Evolutionary conservation across 2,113 vertebrate genomes (phyloP).

Genomic region (Pholis gunnellus): DNA sequence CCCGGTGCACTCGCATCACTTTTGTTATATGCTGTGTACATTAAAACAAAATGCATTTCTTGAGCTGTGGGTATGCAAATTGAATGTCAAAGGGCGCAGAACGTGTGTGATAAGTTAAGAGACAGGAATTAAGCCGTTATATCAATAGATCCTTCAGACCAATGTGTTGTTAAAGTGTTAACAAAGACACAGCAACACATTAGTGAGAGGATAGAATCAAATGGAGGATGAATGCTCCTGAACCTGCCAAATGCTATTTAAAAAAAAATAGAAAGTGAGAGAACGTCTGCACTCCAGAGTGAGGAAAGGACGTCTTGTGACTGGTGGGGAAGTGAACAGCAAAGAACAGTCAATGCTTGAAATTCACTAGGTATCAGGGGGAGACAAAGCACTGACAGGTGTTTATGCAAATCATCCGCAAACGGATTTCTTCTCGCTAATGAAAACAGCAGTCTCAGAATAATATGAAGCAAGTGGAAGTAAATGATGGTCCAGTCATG

Average conservation of each 20-base stretch:
- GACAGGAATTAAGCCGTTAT: conserved; percentile 16
- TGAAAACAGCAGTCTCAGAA: conserved; percentile 73
- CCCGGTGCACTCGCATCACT: conserved; percentile 16
- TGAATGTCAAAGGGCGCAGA: conserved; percentile 16
- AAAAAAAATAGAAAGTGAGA: conserved; percentile 28
- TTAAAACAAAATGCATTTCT: conserved; percentile 27
- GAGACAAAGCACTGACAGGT: conserved; percentile 83
- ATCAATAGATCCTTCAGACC: conserved; percentile 39
- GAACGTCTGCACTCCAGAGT: conserved; percentile 33
- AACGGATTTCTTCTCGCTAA: conserved; percentile 77
- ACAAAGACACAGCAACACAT: conserved; percentile 8
- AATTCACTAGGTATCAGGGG: conserved; percentile 81
- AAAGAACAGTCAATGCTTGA: conserved; percentile 70
- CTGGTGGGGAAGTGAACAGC: conserved; percentile 58
- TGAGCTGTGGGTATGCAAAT: conserved; percentile 52
- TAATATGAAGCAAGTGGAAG: conserved; percentile 62
- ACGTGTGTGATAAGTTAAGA: conserved; percentile 5
- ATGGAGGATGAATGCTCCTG: conserved; percentile 8
- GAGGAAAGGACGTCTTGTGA: conserved; percentile 49
- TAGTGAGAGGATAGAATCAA: conserved; percentile 31
- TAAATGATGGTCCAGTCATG: conserved; percentile 70
- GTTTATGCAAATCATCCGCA: conserved; percentile 81
- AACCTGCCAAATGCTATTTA: conserved; percentile 37
- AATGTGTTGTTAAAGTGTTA: conserved; percentile 20
- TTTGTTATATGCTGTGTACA: conserved; percentile 23